A percentile compares a stretch with the other conserved stretches of the same genome.
These are phyloP conservation scores for Macropus fuliginosus DNA, from an alignment of 2,797 vertebrate species.

Conservation along the genomic window DNA sequence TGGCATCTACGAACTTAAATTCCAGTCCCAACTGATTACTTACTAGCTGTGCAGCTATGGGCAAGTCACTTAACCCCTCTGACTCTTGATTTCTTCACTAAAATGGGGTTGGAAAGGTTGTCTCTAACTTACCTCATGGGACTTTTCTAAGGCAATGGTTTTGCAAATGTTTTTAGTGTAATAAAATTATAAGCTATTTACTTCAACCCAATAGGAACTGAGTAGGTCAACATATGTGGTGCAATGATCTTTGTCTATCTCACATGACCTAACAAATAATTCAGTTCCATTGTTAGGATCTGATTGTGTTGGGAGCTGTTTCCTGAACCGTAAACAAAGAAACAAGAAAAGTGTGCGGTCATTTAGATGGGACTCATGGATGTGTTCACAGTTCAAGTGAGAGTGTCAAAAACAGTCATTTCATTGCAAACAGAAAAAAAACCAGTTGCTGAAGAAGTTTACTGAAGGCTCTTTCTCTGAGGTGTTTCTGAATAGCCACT, in stretches of 20 bases:
- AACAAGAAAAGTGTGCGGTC: neutral
- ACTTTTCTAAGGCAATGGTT: neutral
- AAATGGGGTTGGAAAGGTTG: neutral
- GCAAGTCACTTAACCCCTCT: neutral
- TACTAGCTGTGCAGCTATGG: neutral
- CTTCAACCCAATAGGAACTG: neutral
- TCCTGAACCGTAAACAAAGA: neutral
- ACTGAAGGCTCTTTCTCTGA: neutral
- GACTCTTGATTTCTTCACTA: neutral
- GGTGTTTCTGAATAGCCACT: neutral
- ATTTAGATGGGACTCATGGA: too few species aligned
- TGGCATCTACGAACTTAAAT: neutral
- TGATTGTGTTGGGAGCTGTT: rapidly evolving
- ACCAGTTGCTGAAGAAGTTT: neutral
- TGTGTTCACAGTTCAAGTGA: neutral
- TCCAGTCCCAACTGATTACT: neutral
- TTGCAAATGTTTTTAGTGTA: neutral
- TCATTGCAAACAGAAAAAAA: neutral
- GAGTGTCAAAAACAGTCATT: neutral
- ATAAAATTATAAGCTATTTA: neutral
- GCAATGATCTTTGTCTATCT: neutral
- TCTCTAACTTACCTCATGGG: neutral
- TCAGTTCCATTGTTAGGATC: rapidly evolving
- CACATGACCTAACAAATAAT: rapidly evolving
- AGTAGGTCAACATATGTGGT: neutral